Evolutionary conservation across 2,797 vertebrate species (phyloP).

Genomic region (Silurus lanzhouensis): DNA sequence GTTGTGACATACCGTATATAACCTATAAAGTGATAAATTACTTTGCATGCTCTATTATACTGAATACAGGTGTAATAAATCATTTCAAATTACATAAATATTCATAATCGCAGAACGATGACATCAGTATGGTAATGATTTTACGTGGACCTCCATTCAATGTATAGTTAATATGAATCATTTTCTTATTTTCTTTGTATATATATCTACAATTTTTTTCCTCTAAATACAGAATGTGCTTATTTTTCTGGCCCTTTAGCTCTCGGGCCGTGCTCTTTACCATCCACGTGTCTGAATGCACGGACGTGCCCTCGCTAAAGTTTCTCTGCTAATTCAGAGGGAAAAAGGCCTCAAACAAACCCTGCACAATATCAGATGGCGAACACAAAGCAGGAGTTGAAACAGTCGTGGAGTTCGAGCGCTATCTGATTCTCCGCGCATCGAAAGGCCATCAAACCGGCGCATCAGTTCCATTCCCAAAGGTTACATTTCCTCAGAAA

Average conservation of each 20-base stretch:
- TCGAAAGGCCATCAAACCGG: slow-evolving; percentile 74
- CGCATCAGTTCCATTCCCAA: slow-evolving; percentile 72
- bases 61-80: background rate
- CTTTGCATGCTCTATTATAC: background rate
- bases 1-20: too few species aligned
- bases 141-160: background rate
- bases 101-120: background rate
- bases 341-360: background rate
- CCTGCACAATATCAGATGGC: background rate
- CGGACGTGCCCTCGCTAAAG: background rate
- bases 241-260: background rate
- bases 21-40: too few species aligned
- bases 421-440: slow-evolving; percentile 74
- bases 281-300: background rate
- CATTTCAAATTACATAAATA: background rate
- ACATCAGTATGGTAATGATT: background rate
- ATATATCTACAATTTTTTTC: too few species aligned
- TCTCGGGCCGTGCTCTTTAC: background rate
- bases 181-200: too few species aligned
- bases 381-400: background rate
- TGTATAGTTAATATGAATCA: too few species aligned
- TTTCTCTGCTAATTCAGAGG: background rate
- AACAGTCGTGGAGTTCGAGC: slow-evolving; percentile 61
- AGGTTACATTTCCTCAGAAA: slow-evolving; percentile 69
- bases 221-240: too few species aligned